Evolutionary conservation across 2,888 invertebrate genomes (phyloP), one percentile per base, ranked within the genome.

Genomic region (Cecidostiba fungosa): DNA sequence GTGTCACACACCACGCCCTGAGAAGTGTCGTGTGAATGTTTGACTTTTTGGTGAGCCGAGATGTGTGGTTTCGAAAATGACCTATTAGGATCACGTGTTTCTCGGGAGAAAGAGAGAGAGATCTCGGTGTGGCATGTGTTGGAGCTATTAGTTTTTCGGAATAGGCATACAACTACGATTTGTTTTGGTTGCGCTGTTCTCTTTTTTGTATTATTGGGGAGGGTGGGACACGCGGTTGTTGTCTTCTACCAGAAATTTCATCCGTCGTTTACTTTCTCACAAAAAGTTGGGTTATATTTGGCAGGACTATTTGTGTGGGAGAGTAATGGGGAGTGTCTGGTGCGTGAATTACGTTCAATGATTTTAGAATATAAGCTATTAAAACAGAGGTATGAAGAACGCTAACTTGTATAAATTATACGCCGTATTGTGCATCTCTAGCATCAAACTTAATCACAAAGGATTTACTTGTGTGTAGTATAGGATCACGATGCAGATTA

Each of bases 141-240:
- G 72, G 54, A n/a, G 72, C 50, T 70, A 79, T 79, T 79, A 79
- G 47, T 70, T 79, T 50, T 70, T 32, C 69, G n/a, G 36, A 16
- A 8, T 59, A n/a, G n/a, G n/a, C n/a, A n/a, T 19, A 32, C 19
- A 1, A 19, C n/a, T n/a, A n/a, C 12, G 32, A 36, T 70, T 39
- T 69, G 29, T 79, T 50, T 70, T 79, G 36, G 0, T 70, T 70
- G n/a, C n/a, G 70, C 6, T 70, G 39, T 43, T 69, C 19, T 50
- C 32, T 69, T 70, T 36, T 54, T 43, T 14, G 23, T 19, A 39
- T 14, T 19, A 39, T 43, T 10, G 43, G 2, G 43, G 39, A 43
- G 43, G 43, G 43, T 43, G 36, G 8, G 12, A 36, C 36, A 43
- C 43, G 43, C 8, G 26, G 43, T 23, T 14, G 4, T 23, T 77